These are phyloP conservation scores for Calidris pugnax DNA, from an alignment of 2,113 vertebrate genomes.

Conservation along the genomic window DNA sequence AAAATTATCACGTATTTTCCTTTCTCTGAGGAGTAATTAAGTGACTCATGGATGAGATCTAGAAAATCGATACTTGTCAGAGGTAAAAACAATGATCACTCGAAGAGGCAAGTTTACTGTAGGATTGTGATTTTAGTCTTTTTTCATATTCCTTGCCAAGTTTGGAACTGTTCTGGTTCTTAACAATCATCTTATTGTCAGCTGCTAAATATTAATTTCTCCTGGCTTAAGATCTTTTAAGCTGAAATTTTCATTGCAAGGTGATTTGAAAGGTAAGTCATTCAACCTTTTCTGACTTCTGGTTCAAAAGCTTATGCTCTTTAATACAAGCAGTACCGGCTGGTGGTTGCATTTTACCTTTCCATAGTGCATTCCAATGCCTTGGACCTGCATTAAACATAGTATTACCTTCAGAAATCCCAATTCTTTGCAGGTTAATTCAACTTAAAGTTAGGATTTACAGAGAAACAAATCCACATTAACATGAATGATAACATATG, in stretches of 20 bases:
- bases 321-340: neutral
- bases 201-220: conserved; percentile 45
- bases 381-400: neutral
- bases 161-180: conserved; percentile 12
- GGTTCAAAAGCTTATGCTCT: neutral
- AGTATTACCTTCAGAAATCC: neutral
- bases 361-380: neutral
- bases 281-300: neutral
- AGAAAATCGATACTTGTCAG: conserved; percentile 66
- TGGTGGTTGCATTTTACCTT: neutral
- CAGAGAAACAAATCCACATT: conserved; percentile 43
- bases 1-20: conserved; percentile 38
- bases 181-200: conserved; percentile 28
- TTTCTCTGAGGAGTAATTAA: conserved; percentile 58
- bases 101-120: conserved; percentile 3
- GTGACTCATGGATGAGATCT: conserved; percentile 49
- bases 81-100: conserved; percentile 47
- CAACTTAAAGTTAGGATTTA: conserved; percentile 36
- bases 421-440: neutral
- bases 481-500: conserved; percentile 65
- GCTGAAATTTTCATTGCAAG: neutral
- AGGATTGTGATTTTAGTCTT: conserved; percentile 7
- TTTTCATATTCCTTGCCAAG: neutral
- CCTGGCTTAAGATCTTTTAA: conserved; percentile 1
- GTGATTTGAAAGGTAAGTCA: neutral